Evolutionary conservation across 2,113 vertebrate genomes (phyloP).

Genomic region (Gallinago paraguaiae): DNA sequence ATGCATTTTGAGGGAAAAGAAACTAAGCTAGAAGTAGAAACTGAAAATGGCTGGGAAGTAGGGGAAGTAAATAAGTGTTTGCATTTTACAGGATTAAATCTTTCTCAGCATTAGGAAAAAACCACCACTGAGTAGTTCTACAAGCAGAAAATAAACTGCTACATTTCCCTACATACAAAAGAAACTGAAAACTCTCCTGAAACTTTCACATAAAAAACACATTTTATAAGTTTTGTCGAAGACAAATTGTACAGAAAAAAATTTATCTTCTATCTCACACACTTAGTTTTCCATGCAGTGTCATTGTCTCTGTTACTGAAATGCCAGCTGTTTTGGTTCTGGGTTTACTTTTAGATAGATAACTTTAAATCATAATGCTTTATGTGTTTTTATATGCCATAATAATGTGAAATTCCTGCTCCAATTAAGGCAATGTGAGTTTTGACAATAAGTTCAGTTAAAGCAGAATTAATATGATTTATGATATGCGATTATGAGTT

Average conservation of each 20-base stretch:
- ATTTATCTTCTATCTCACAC: not conserved
- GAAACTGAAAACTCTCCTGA: not conserved
- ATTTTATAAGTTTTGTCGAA: not conserved
- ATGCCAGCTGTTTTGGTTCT: not conserved
- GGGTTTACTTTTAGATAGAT: not conserved
- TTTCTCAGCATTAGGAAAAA: not conserved
- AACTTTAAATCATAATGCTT: not conserved
- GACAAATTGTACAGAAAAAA: not conserved
- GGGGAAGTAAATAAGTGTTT: not conserved
- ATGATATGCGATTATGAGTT: not conserved
- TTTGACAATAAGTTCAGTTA: not conserved
- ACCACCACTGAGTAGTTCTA: rapidly evolving
- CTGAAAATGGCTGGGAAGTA: not conserved
- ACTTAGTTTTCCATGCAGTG: not conserved
- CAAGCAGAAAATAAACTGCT: not conserved
- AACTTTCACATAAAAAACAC: not conserved
- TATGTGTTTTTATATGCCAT: not conserved
- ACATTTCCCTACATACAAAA: not conserved
- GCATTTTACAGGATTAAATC: not conserved
- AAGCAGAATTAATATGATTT: not conserved
- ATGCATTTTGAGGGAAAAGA: not conserved
- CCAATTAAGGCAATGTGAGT: not conserved
- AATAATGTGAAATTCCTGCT: not conserved
- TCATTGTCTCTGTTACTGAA: not conserved
- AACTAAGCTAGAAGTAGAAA: not conserved